These are phyloP conservation scores for Alaudala cheleensis DNA, from an alignment of 2,113 vertebrate genomes.

Conservation along the genomic window DNA sequence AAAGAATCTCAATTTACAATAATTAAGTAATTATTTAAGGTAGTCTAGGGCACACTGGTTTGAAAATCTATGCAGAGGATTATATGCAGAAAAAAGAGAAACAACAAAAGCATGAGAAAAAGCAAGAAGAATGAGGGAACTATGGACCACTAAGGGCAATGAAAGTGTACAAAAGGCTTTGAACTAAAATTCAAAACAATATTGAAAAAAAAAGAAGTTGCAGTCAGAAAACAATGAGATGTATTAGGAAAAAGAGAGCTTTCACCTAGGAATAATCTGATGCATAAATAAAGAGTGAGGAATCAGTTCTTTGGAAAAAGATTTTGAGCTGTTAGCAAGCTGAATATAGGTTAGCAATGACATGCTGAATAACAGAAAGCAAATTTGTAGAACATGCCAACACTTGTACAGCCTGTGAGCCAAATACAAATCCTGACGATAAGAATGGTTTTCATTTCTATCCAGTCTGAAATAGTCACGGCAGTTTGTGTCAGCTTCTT, in stretches of 20 bases:
- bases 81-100: background rate
- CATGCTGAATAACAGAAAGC: rapidly evolving
- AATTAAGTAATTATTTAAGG: background rate
- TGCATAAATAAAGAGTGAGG: background rate
- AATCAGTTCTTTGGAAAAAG: background rate
- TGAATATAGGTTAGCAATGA: background rate
- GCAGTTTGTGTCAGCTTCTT: background rate
- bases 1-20: background rate
- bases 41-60: background rate
- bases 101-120: background rate
- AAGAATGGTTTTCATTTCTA: background rate
- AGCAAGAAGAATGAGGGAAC: background rate
- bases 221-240: background rate
- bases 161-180: background rate
- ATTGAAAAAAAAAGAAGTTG: background rate
- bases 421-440: background rate
- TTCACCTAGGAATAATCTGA: background rate
- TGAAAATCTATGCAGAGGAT: background rate
- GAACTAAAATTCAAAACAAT: background rate
- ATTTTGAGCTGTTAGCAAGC: background rate
- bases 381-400: background rate
- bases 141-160: background rate
- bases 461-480: background rate
- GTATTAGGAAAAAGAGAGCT: background rate
- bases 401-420: background rate